Base-by-base conservation (phyloP, 2,888 invertebrate species). In the Gari tellinella region DNA sequence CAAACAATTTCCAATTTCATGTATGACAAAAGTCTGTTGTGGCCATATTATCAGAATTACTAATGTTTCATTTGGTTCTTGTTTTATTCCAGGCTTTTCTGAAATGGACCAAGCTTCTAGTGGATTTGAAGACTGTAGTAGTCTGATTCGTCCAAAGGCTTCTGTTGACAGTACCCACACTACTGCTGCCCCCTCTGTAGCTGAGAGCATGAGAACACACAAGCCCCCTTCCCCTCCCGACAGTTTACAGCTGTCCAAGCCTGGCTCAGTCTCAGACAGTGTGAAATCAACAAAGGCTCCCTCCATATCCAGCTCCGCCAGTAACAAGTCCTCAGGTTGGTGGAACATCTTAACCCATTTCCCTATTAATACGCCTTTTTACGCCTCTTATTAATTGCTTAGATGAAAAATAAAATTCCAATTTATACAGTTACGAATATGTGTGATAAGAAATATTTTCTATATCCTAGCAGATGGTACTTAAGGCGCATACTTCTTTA, bases 121-220 rank as follows among this genome's bases (percentile, higher is more conserved):
- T 82, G 90, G 88, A 4, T 89, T 90, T 85, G 90, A 88, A 64
- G 90, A 90, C 72, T 87, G 85, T n/a, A 82, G 80, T 46, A 87
- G 87, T 56, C 73, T 62, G 74, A 80, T 72, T 69, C 81, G 57
- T 21, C 80, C 75, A 38, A 75, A 80, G 63, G 52, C 81, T 60
- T 67, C 81, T 37, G 62, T 65, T 26, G 69, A 82, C 68, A 75
- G 75, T 49, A 79, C 72, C 5, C 72, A 75, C 55, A 79, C 79
- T 0, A 79, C 79, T 14, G 79, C 79, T 53, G 79, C 79, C 2
- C 79, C 79, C 19, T 79, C 79, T 31, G 64, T 79, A 41, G 68
- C 72, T 12, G 79, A 79, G 48, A 79, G 79, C 40, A 75, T 65
- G 46, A 62, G 63, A 37, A 62, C 68, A 23, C 79, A 79, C 62